These are phyloP conservation scores for Pediacus dermestoides DNA, from an alignment of 2,888 invertebrate species.

Conservation along the genomic window DNA sequence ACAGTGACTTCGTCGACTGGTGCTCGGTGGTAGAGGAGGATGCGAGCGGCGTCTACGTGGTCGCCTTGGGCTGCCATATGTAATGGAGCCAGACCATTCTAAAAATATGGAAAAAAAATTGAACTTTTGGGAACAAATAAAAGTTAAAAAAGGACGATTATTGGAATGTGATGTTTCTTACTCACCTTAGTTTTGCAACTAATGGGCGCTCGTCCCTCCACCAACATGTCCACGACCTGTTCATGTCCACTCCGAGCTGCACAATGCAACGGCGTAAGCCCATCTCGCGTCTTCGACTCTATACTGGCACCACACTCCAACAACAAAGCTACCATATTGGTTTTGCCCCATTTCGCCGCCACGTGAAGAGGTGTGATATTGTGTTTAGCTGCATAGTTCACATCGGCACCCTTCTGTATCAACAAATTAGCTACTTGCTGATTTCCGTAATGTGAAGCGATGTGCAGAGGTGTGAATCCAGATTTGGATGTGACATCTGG, in stretches of 20 bases:
- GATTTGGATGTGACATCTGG: slow-evolving; percentile 96
- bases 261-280: slow-evolving; percentile 94
- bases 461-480: slow-evolving; percentile 97
- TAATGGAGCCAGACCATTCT: slow-evolving; percentile 91
- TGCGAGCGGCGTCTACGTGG: slow-evolving; percentile 93
- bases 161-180: slow-evolving; percentile 5
- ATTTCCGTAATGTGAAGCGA: slow-evolving; percentile 98
- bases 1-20: slow-evolving; percentile 99
- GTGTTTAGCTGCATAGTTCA: slow-evolving; percentile 95
- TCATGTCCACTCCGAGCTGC: slow-evolving; percentile 96
- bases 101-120: slow-evolving; percentile 29
- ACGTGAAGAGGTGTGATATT: slow-evolving; percentile 98
- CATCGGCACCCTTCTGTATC: slow-evolving; percentile 88
- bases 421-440: slow-evolving; percentile 87
- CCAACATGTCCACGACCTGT: slow-evolving; percentile 83
- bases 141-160: slow-evolving; percentile 1
- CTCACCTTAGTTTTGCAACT: slow-evolving; percentile 89
- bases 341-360: slow-evolving; percentile 97
- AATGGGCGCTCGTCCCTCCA: slow-evolving; percentile 89
- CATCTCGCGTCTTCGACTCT: slow-evolving; percentile 90
- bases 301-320: slow-evolving; percentile 87
- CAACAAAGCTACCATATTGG: slow-evolving; percentile 85
- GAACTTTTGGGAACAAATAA: background rate
- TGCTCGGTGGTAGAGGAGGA: slow-evolving; percentile 87
- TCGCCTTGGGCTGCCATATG: slow-evolving; percentile 99